phyloP scores from a whole-genome alignment of 2,888 invertebrate species.

The Xanthia icteritia region DNA sequence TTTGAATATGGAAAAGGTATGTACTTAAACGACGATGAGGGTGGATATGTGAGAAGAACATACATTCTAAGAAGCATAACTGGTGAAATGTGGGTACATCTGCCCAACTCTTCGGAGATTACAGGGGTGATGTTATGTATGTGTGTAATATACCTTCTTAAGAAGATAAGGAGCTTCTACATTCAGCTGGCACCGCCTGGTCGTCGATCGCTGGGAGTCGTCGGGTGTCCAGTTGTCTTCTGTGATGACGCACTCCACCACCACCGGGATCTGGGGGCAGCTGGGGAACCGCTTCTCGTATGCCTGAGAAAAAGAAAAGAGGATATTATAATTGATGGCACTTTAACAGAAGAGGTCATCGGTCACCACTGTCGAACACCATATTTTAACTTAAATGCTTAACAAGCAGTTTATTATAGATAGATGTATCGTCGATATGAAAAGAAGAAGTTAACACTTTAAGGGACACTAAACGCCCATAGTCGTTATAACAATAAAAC shows the following conservation, averaged over 20 bases:
- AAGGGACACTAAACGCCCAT: too few relatives aligned
- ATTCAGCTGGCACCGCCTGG: constrained; percentile 96
- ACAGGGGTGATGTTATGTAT: neutral
- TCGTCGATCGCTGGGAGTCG: constrained; percentile 94
- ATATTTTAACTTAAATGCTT: neutral
- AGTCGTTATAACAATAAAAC: too few relatives aligned
- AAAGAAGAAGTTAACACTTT: neutral
- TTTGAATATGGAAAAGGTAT: neutral
- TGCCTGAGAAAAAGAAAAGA: constrained; percentile 91
- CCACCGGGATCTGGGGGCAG: constrained; percentile 98
- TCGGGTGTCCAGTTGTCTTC: constrained; percentile 94
- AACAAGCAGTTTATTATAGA: neutral
- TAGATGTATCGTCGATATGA: neutral
- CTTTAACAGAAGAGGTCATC: neutral
- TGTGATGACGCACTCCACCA: constrained; percentile 95
- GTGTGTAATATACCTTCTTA: constrained; percentile 93
- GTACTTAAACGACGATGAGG: neutral
- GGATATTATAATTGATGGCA: neutral
- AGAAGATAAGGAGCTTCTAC: constrained; percentile 98
- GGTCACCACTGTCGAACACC: neutral
- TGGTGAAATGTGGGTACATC: neutral
- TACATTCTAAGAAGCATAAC: neutral
- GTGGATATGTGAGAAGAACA: neutral
- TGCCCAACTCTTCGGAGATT: neutral
- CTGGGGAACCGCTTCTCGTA: constrained; percentile 98